Base-by-base conservation (phyloP, 2,113 vertebrate genomes). In the Spilogale gracilis region DNA sequence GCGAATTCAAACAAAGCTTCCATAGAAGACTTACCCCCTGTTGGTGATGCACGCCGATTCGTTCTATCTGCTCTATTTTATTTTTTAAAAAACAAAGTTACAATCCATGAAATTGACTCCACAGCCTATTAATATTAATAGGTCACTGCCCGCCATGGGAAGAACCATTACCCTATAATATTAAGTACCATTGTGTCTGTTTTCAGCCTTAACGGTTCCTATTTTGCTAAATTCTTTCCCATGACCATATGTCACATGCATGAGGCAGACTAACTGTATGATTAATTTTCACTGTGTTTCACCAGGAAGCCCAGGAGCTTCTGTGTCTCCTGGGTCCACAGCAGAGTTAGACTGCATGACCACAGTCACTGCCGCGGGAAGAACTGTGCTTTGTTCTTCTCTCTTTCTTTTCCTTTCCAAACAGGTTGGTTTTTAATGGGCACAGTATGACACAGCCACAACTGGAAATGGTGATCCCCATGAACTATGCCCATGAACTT, bases 331-430 rank as follows among this genome's bases (percentile, higher is more conserved):
- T 52, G 32, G 52, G 54, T n/a, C n/a, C 4, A 2, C 10, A 9
- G 25, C 14, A 2, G 18, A 27, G 63, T 7, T 11, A 81, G 52
- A 9, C 9, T 7, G 0, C 4, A 9, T 10, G 11, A 21, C 56
- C 3, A 1, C 12, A 3, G 0, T 76, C 56, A 7, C 4, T 8
- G 54, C 1, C 9, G 58, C 2, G 9, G 12, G 4, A 48, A 54
- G 52, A 0, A 0, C 14, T 0, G 0, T 5, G 32, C 7, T 54
- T 63, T 30, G 6, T 13, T 7, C 61, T 65, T 11, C n/a, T 17
- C n/a, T 3, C 45, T 74, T 20, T 21, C 23, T 65, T 43, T 38
- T 52, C 63, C 30, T 2, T 43, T 82, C 8, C 18, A 61, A 81
- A 78, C 32, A 3, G 3, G 13, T 23, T 60, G 63, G 23, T 50